Evolutionary conservation across 2,113 vertebrate genomes (phyloP), one percentile per base, ranked within the genome.

Genomic region (Charina bottae): DNA sequence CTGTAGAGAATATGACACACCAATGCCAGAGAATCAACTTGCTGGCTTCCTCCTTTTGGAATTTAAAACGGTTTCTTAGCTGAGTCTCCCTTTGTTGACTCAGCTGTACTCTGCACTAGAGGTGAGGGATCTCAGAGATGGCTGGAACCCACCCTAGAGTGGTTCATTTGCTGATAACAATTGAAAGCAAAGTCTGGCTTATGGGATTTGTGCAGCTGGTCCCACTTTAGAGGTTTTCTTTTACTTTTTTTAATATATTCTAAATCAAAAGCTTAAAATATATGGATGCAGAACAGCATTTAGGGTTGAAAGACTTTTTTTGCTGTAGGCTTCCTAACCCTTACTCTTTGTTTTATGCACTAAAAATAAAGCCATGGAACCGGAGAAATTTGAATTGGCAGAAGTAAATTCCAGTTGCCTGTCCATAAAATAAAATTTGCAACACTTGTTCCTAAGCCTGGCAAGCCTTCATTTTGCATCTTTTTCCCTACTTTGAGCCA

Each of bases 1-100:
- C 87, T 49, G n/a, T 28, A 90, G 90, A 54, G 87, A 94, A 90
- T 58, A 94, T 49, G 58, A 84, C 56, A 84, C 0, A 56, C 33
- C 85, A 89, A 49, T 59, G 19, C 0, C 0, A 90, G 90, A 92
- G 89, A 88, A 94, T 89, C 90, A 93, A 92, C 93, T 95, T 95
- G 91, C 92, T 37, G 86, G 64, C 93, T 58, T 60, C 49, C 46
- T 83, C 19, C 3, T 86, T 90, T 26, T 15, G 12, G 55, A 0
- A 26, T 26, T 49, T 17, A 72, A 78, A 53, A 88, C 28, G 28
- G 91, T 68, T 95, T 92, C 1, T 0, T 2, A 93, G 92, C 92
- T 87, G 78, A 83, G 94, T 95, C 95, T 93, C 88, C 37, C 87
- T 95, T 93, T 96, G 94, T 96, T 95, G 93, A 94, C 56, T 96